Base-by-base conservation (phyloP, 2,888 invertebrate genomes). In the Morpho deidamia region DNA sequence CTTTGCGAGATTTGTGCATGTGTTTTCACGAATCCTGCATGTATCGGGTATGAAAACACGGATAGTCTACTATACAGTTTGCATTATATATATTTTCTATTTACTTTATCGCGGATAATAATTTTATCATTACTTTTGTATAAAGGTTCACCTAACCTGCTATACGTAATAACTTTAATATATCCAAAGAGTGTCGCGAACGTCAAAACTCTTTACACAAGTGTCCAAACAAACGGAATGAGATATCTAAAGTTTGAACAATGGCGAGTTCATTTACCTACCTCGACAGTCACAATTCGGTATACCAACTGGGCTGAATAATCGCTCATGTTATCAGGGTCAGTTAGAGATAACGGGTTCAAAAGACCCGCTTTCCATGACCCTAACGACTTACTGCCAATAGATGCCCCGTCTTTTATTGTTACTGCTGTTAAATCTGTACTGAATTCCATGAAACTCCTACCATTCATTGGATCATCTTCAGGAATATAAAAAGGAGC, bases 291-390 rank as follows among this genome's bases (percentile, higher is more conserved):
- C 46, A 95, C 95, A 50, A 98, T 93, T 63, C 96, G 91, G 83
- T 97, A 97, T n/a, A 95, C 95, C 34, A 94, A 93, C 67, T 95
- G 93, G 4, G 96, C 95, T 0, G 94, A 94, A 65, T 95, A 93
- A 78, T 94, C 95, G 65, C 90, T 91, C 91, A 95, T 93, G 48
- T 91, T 91, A 62, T 91, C 91, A 43, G 92, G 91, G 77, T 93
- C 92, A 62, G 90, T 91, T 64, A 94, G 91, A 45, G 91, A 84
- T 51, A 97, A 81, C 9, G 92, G 91, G 38, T 92, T 92, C 56
- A 93, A 90, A 32, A 95, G 91, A 14, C 95, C 95, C 10, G 96
- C 94, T 65, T 92, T 92, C 96, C 96, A 97, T 5, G 91, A 91
- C 40, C 95, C 96, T 56, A 96, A 82, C 11, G 90, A 82, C 57